phyloP scores from a whole-genome alignment of 2,888 invertebrate genomes.

The Sussaba pulchella region DNA sequence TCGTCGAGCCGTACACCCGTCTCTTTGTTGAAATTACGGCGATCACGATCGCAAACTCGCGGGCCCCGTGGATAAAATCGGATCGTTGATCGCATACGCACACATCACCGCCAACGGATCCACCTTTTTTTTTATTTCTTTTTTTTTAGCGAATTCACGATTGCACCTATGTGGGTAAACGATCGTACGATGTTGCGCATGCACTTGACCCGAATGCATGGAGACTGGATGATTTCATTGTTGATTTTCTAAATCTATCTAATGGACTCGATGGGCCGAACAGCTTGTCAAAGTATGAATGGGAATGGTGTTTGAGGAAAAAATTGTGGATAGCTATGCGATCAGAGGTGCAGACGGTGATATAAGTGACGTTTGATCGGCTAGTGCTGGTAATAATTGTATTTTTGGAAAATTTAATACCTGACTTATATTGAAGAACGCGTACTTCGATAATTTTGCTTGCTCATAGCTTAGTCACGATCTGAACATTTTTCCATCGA shows the following conservation, averaged over 20 bases:
- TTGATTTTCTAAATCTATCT: conserved; percentile 25
- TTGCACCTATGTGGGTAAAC: conserved; percentile 12
- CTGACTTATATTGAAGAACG: too few relatives aligned
- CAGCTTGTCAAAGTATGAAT: too few relatives aligned
- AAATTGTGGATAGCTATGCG: too few relatives aligned
- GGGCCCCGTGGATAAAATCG: conserved; percentile 11
- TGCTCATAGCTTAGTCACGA: too few relatives aligned
- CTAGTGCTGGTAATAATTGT: too few relatives aligned
- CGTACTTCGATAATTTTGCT: too few relatives aligned
- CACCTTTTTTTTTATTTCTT: neutral
- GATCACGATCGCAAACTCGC: conserved; percentile 17
- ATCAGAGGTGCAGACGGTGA: too few relatives aligned
- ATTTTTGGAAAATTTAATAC: too few relatives aligned
- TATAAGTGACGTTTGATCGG: too few relatives aligned
- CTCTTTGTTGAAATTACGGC: conserved; percentile 47
- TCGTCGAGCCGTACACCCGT: conserved; percentile 43
- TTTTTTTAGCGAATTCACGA: conserved; percentile 25
- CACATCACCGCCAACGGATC: neutral
- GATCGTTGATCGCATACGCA: conserved; percentile 23
- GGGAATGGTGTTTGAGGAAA: too few relatives aligned
- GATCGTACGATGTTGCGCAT: conserved; percentile 5
- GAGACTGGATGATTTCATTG: conserved; percentile 37
- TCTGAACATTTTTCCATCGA: too few relatives aligned
- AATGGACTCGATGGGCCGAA: neutral
- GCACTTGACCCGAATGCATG: conserved; percentile 27